phyloP scores from a whole-genome alignment of 2,888 invertebrate genomes.

The Heliconius ismenius region DNA sequence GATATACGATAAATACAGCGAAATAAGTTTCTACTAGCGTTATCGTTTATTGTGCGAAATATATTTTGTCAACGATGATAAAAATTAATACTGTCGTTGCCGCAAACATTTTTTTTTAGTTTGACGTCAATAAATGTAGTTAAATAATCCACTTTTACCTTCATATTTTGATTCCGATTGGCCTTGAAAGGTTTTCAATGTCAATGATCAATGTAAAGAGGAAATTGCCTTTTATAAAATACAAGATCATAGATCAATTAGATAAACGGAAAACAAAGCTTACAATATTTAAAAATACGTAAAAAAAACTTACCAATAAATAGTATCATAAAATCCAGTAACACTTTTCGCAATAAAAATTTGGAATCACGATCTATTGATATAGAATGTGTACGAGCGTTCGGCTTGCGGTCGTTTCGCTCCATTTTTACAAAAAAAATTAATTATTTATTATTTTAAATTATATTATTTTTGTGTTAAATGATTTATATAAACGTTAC shows the following conservation, averaged over 20 bases:
- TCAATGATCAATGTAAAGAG: conserved; percentile 26
- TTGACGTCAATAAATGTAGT: conserved; percentile 9
- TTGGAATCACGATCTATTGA: conserved; percentile 81
- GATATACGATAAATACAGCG: conserved; percentile 10
- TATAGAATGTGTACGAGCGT: conserved; percentile 66
- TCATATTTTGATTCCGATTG: conserved; percentile 19
- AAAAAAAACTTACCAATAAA: conserved; percentile 83
- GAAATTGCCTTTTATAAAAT: conserved; percentile 5
- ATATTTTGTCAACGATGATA: conserved; percentile 35
- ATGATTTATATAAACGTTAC: conserved; percentile 56
- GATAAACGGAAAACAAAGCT: neutral
- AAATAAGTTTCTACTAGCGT: conserved; percentile 3
- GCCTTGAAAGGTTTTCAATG: conserved; percentile 23
- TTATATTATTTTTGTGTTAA: conserved; percentile 53
- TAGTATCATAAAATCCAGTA: conserved; percentile 85
- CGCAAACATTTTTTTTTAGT: conserved; percentile 16
- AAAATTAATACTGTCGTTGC: conserved; percentile 8
- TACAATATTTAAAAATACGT: conserved; percentile 18
- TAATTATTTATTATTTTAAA: conserved; percentile 48
- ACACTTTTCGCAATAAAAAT: conserved; percentile 83
- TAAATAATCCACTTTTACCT: conserved; percentile 11
- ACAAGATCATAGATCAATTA: neutral
- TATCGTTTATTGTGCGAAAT: conserved; percentile 24
- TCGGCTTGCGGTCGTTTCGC: conserved; percentile 69
- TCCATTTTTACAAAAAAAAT: conserved; percentile 62